Evolutionary conservation across 2,797 vertebrate species (phyloP).

Genomic region (Columba guinea): DNA sequence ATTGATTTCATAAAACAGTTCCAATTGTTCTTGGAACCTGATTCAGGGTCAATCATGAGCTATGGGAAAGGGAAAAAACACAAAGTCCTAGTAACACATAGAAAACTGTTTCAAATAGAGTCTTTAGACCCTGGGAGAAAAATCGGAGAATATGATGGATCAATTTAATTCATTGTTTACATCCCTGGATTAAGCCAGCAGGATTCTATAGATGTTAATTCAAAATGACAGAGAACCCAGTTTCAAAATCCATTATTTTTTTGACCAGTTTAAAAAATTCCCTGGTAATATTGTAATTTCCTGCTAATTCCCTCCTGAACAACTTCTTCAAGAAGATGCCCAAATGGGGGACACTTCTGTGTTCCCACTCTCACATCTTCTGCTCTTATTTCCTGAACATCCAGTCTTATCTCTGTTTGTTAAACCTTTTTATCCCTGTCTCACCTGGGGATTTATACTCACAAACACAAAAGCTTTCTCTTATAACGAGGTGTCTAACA

Average conservation of each 20-base stretch:
- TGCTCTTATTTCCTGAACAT: neutral
- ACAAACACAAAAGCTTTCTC: neutral
- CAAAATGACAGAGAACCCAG: neutral
- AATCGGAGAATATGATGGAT: neutral
- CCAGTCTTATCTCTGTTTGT: neutral
- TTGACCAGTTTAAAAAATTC: neutral
- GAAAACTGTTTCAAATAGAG: constrained; percentile 4
- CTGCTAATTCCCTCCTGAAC: neutral
- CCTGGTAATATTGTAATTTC: neutral
- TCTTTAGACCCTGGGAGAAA: neutral
- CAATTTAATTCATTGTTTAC: neutral
- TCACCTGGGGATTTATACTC: neutral
- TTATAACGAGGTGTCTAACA: neutral
- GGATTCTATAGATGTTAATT: neutral
- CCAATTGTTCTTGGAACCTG: neutral
- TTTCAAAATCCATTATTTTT: neutral
- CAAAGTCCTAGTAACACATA: constrained; percentile 7
- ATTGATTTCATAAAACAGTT: neutral
- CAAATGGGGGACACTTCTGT: neutral
- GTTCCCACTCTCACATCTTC: neutral
- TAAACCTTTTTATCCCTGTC: neutral
- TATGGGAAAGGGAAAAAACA: constrained; percentile 39
- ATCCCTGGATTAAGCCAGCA: neutral
- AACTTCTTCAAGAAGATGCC: neutral
- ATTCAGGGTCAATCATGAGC: neutral